Conservation (phyloP, 2,113 vertebrate genomes). For the Melospiza melodia region DNA sequence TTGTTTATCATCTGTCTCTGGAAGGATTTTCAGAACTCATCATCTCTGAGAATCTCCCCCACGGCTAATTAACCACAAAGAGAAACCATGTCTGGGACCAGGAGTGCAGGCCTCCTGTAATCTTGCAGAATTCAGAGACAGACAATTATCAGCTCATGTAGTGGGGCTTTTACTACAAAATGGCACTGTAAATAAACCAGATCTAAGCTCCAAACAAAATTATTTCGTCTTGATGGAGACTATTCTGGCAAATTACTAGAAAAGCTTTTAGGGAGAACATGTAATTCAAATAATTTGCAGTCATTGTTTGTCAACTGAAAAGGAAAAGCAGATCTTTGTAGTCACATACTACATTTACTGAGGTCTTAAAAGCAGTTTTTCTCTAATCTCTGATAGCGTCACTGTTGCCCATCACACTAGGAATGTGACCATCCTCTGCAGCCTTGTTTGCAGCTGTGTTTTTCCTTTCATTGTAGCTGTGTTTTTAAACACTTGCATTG, state of each 20-base stretch:
- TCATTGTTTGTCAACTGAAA: not conserved
- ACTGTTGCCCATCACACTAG: not conserved
- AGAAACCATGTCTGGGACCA: not conserved
- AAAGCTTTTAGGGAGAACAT: conserved; percentile 15
- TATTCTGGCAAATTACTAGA: not conserved
- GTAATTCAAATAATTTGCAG: not conserved
- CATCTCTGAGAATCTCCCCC: not conserved
- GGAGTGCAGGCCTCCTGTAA: not conserved
- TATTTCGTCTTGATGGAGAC: not conserved
- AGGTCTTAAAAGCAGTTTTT: not conserved
- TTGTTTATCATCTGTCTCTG: not conserved
- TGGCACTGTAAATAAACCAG: not conserved
- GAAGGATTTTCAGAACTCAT: not conserved
- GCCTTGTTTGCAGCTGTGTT: not conserved
- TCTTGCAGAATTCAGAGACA: not conserved
- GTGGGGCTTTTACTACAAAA: not conserved
- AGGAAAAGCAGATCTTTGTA: not conserved
- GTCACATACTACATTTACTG: not conserved
- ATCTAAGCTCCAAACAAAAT: not conserved
- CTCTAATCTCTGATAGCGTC: not conserved
- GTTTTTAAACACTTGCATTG: not conserved
- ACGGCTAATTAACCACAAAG: not conserved
- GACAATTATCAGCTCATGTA: not conserved
- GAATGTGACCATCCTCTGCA: not conserved
- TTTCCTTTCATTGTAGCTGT: not conserved